Evolutionary conservation across 1,140 invertebrate species (phyloP), one percentile per base, ranked within the genome.

Genomic region (Trichonephila clavipes): DNA sequence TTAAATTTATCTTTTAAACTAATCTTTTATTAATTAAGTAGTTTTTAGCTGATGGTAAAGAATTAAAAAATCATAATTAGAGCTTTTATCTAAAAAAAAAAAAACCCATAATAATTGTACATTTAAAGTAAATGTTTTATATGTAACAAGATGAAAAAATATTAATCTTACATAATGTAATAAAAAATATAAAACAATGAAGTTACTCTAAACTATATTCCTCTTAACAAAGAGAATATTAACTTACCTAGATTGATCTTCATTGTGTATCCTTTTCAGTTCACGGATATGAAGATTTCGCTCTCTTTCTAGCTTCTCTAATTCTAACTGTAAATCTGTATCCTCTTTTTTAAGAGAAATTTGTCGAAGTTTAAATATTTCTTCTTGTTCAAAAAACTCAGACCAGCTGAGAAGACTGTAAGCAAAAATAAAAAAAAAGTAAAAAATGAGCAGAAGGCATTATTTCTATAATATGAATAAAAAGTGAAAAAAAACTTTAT

Each of bases 311-410:
- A 99, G 97, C 96, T 99, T 99, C 96, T 99, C 99, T 97, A 99
- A 98, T 97, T 99, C 99, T 94, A 99, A 96, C 96, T 99, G 99
- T 94, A 99, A 96, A 96, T 99, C 99, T 83, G 98, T 98, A 96
- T 99, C 99, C 96, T 99, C 99, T 96, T 99, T 99, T 95, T 99
- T 99, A 90, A 99, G 97, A 93, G 99, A 98, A 96, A 98, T 99
- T 96, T 99, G 98, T 95, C 98, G 96, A 95, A 99, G 96, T 97
- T 99, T 97, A 64, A 97, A 96, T 94, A 96, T 97, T 94, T 97
- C 97, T 94, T 97, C 97, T 94, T 96, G 96, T 95, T 97, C 96
- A 95, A 96, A 96, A 95, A 96, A 97, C 94, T 97, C 96, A 90
- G 95, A 95, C 94, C 96, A 94, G 72, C 96, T 96, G 95, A 96